Base-by-base conservation (phyloP, 35 echinoderm and acorn worm genomes). In the Eucidaris tribuloides region DNA sequence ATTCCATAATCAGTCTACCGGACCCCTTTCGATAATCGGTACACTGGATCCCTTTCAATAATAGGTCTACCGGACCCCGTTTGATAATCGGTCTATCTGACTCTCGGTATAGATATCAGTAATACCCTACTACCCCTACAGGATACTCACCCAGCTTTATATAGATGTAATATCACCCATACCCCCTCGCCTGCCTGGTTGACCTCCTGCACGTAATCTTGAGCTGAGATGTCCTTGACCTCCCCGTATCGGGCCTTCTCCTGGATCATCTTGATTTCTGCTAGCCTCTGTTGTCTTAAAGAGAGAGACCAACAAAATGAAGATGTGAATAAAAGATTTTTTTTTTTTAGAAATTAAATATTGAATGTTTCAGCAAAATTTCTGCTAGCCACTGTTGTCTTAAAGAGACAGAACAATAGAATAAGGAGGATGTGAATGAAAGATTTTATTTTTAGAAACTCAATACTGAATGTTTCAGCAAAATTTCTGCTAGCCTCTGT, bases 401-500 rank as follows among this genome's bases (percentile, higher is more conserved):
- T 23, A 1, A 70, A 72, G 55, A n/a, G n/a, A n/a, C n/a, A n/a
- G n/a, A n/a, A n/a, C n/a, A n/a, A n/a, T 55, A 55, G 13, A 14
- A 22, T 55, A 55, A 14, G 50, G 13, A n/a, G n/a, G n/a, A n/a
- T n/a, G n/a, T n/a, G n/a, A n/a, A n/a, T n/a, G n/a, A n/a, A n/a
- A n/a, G n/a, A n/a, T n/a, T n/a, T n/a, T n/a, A n/a, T n/a, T n/a
- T n/a, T n/a, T n/a, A n/a, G n/a, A n/a, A n/a, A n/a, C n/a, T n/a
- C n/a, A n/a, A n/a, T n/a, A n/a, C n/a, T n/a, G n/a, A n/a, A n/a
- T 97, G 94, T 76, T 92, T 81, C 70, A 44, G 80, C 54, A 92
- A 89, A 9, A 97, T 97, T 84, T 97, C 94, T 54, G 89, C 94
- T 79, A 97, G 63, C 65, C 94, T 85, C 65, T 97, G 86, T 86